A percentile compares a stretch with the other conserved stretches of the same genome.
phyloP scores from a whole-genome alignment of 1,140 invertebrate species.

The Sinonovacula constricta region DNA sequence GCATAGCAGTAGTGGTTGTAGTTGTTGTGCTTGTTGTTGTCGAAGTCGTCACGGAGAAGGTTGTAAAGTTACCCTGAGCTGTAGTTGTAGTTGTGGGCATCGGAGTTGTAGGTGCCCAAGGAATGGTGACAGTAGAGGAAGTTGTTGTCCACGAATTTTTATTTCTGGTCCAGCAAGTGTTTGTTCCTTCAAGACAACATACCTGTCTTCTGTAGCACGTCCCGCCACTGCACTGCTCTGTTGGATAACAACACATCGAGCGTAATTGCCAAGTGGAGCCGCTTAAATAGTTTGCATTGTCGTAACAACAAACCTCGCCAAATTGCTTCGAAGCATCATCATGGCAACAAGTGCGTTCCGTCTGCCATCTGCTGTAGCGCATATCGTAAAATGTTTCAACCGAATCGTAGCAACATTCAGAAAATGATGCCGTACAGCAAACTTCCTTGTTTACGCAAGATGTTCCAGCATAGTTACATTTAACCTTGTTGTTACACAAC shows the following conservation, averaged over 20 bases:
- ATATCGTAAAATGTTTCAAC: conserved; percentile 16
- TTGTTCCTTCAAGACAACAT: conserved; percentile 7
- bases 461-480: conserved; percentile 21
- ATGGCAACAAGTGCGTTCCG: conserved; percentile 22
- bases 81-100: conserved; percentile 7
- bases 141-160: no score
- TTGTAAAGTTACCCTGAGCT: neutral
- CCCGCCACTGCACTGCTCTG: conserved; percentile 9
- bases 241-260: conserved; percentile 28
- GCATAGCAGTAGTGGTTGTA: neutral
- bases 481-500: conserved; percentile 29
- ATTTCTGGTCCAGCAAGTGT: no score
- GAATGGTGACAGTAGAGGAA: no score
- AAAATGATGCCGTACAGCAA: conserved; percentile 38
- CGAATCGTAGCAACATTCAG: conserved; percentile 32
- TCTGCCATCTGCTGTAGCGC: neutral
- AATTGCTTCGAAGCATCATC: conserved; percentile 21
- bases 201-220: conserved; percentile 21
- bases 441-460: conserved; percentile 35
- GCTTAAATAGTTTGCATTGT: conserved; percentile 1
- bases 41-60: neutral
- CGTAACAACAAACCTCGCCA: conserved; percentile 40
- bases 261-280: neutral
- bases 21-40: neutral
- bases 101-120: conserved; percentile 28